Conservation (phyloP, 1,140 invertebrate genomes). For the Aricia agestis region DNA sequence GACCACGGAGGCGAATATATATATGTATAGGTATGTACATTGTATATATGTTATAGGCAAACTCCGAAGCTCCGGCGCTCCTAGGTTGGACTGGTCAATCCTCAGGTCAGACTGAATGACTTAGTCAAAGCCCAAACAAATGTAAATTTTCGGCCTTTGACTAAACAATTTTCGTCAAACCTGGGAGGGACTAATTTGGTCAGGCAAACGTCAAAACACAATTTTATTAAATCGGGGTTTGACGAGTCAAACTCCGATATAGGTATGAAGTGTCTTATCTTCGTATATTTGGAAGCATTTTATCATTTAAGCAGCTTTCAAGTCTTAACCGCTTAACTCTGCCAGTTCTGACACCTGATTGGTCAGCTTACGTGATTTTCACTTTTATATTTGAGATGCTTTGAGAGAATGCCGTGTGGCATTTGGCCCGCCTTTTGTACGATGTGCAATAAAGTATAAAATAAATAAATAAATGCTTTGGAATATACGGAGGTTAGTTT, state of each 20-base stretch:
- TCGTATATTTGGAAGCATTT: too few relatives aligned
- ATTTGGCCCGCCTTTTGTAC: too few relatives aligned
- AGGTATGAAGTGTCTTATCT: too few relatives aligned
- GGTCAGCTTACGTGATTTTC: background rate
- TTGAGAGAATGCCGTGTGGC: too few relatives aligned
- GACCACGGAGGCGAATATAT: too few relatives aligned
- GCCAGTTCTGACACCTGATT: background rate
- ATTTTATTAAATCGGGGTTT: slow-evolving; percentile 3
- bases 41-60: background rate
- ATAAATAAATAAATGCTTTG: too few relatives aligned
- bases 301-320: too few relatives aligned
- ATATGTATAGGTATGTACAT: too few relatives aligned
- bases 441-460: too few relatives aligned
- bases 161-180: slow-evolving; percentile 8
- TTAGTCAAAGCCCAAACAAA: slow-evolving; percentile 11
- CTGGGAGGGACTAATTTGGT: slow-evolving; percentile 9
- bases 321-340: background rate
- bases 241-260: slow-evolving; percentile 9
- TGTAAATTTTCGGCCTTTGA: background rate
- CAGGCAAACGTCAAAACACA: background rate
- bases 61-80: background rate
- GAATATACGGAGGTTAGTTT: too few relatives aligned
- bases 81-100: background rate
- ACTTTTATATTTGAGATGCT: too few relatives aligned
- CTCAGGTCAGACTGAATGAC: background rate